phyloP scores from a whole-genome alignment of 2,113 vertebrate species.

The Myotis lucifugus region DNA sequence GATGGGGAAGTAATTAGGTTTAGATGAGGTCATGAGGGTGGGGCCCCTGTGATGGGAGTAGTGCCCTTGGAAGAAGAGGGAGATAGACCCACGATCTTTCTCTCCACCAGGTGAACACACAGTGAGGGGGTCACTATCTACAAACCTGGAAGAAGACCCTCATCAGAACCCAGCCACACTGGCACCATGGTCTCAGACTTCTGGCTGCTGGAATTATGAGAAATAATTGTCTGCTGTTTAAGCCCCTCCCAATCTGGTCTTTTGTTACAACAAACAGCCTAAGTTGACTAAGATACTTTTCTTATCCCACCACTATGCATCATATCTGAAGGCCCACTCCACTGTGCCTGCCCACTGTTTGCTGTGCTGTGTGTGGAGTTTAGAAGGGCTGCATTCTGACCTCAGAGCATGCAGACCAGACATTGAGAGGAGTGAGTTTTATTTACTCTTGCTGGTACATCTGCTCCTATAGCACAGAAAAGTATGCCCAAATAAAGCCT shows the following conservation, averaged over 20 bases:
- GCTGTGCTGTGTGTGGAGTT: background rate
- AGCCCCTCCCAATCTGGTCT: background rate
- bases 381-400: background rate
- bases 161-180: background rate
- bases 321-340: background rate
- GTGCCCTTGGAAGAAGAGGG: background rate
- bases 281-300: background rate
- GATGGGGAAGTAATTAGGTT: no score
- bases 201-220: background rate
- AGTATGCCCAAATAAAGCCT: background rate
- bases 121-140: no score
- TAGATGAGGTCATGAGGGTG: background rate
- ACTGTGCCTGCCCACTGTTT: fast-evolving
- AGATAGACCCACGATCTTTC: background rate
- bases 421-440: background rate
- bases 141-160: background rate
- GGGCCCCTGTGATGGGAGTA: background rate
- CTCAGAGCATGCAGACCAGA: background rate
- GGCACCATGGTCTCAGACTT: background rate
- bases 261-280: background rate
- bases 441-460: background rate
- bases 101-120: no score
- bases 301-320: fast-evolving
- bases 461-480: background rate
- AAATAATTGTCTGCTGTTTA: background rate